Base-by-base conservation (phyloP, 2,797 vertebrate genomes). In the Antrozous pallidus region DNA sequence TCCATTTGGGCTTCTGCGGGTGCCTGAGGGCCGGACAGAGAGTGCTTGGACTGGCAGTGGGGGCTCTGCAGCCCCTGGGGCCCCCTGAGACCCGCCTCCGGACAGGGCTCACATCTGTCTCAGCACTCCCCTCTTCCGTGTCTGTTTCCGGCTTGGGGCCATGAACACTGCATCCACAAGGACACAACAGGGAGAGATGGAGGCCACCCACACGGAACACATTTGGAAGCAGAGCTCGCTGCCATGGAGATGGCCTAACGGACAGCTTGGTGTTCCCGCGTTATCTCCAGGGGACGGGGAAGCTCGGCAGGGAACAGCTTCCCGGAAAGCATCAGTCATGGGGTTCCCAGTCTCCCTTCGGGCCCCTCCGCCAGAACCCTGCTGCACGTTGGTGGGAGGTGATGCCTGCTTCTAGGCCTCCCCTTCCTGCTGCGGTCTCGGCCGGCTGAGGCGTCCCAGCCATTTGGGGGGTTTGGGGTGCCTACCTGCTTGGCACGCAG, bases 201-300 rank as follows among this genome's bases (percentile, higher is more conserved):
- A 4, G 5, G 49, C 51, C 20, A 71, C 8, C 5, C 22, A 20
- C 49, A 51, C 10, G 24, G 69, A 10, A 13, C n/a, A 28, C 42
- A 42, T 42, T 42, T 42, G 42, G 42, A 9, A 42, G 42, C 42
- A 7, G 31, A n/a, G 6, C 1, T 0, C 8, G 3, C 2, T 11
- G 38, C 73, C 14, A 5, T 7, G 17, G 31, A 42, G 49, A 38
- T 71, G 42, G 42, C 47, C 4, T 26, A 31, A 65, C 75, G 11
- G 77, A 45, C 31, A 42, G 14, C 11, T 18, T 85, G 86, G 83
- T 47, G 2, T 71, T 71, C 7, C 2, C 1, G 61, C 12, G 1
- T 22, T 33, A 24, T 54, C 82, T 77, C 67, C 93, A 67, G 93
- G 96, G 94, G 95, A 95, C 73, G 73, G 14, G 97, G 95, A n/a